A percentile compares a stretch with the other conserved stretches of the same genome.
Evolutionary conservation across 30 jellyfish, hydroid and myxozoan genomes (phyloP).

Genomic region (Nemopilema nomurai): DNA sequence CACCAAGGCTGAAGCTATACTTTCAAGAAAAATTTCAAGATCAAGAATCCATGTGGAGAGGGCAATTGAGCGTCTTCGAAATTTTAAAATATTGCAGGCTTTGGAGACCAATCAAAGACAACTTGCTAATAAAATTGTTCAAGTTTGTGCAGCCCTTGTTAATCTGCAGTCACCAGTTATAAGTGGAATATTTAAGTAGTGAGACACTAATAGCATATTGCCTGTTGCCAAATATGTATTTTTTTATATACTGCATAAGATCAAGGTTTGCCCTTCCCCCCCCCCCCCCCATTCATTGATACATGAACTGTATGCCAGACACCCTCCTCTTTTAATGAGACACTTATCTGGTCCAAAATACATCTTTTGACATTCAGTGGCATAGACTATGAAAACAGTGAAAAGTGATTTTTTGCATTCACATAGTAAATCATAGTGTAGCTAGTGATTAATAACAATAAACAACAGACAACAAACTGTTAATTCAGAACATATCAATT

Average conservation of each 20-base stretch:
- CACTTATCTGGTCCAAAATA: background rate
- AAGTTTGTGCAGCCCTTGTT: slow-evolving; percentile 21
- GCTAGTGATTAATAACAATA: background rate
- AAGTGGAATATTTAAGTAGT: background rate
- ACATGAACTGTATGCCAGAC: background rate
- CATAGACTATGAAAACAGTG: background rate
- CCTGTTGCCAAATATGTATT: background rate
- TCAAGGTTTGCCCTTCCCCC: background rate
- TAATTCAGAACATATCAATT: background rate
- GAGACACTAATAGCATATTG: background rate
- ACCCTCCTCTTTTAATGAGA: background rate
- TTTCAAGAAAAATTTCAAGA: background rate
- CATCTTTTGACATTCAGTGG: background rate
- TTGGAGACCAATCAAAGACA: background rate
- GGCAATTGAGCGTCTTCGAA: background rate
- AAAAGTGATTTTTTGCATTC: too few relatives aligned
- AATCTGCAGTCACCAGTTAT: slow-evolving; percentile 19
- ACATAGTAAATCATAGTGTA: too few relatives aligned
- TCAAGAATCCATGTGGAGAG: background rate
- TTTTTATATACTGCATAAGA: background rate
- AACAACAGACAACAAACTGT: background rate
- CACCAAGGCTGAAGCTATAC: background rate
- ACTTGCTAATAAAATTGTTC: background rate
- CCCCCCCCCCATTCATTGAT: background rate
- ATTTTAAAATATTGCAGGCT: background rate